These are phyloP conservation scores for Anoncus sp. DNA, from an alignment of 2,888 invertebrate genomes.

Conservation along the genomic window DNA sequence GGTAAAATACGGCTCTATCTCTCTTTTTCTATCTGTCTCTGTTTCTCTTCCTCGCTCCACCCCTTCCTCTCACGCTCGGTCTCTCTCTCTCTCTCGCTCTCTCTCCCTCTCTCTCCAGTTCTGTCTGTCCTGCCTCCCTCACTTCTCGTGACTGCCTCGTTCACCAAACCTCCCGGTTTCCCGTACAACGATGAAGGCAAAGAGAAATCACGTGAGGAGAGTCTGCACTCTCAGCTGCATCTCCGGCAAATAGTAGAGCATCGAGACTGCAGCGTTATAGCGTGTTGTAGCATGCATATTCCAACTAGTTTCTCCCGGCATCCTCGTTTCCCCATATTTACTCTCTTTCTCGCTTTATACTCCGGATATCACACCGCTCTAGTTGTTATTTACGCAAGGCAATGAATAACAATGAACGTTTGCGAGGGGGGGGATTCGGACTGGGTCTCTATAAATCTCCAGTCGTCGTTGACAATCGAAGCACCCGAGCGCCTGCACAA, in stretches of 20 bases:
- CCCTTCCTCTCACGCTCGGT: too few species aligned
- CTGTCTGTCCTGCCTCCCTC: neutral
- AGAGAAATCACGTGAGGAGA: conserved; percentile 26
- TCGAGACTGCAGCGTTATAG: conserved; percentile 24
- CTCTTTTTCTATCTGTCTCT: neutral
- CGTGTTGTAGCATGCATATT: conserved; percentile 61
- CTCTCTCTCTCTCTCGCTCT: neutral
- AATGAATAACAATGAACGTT: conserved; percentile 75
- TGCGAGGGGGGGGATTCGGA: conserved; percentile 22
- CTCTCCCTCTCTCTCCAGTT: neutral
- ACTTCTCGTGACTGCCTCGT: conserved; percentile 14
- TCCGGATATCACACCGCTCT: conserved; percentile 70
- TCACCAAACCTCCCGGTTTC: conserved; percentile 29
- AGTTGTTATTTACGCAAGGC: conserved; percentile 73
- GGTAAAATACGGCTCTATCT: conserved; percentile 68
- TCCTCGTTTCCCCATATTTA: conserved; percentile 59
- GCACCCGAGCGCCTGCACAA: conserved; percentile 25
- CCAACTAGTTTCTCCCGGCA: conserved; percentile 39
- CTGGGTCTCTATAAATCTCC: conserved; percentile 70
- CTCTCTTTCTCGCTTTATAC: conserved; percentile 68
- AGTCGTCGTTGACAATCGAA: conserved; percentile 69
- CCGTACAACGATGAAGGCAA: neutral
- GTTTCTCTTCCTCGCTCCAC: too few species aligned
- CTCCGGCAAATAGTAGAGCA: conserved; percentile 14
- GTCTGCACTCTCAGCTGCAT: conserved; percentile 31